phyloP scores from a whole-genome alignment of 2,888 invertebrate genomes.

The Ctena decussata region DNA sequence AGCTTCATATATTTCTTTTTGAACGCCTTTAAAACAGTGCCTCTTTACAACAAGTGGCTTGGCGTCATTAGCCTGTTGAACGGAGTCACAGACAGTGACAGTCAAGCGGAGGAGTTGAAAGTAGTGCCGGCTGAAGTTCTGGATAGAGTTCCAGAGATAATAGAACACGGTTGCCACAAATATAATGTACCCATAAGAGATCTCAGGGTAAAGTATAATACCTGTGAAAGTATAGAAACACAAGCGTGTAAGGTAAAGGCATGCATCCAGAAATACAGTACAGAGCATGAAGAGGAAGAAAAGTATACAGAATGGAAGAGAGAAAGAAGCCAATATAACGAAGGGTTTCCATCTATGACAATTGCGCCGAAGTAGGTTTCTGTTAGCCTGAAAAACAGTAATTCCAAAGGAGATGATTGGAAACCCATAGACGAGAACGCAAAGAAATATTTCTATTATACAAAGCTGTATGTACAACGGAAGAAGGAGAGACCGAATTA shows the following conservation, averaged over 20 bases:
- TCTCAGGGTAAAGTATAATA: not conserved
- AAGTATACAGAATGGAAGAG: not conserved
- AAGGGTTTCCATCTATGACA: too few relatives aligned
- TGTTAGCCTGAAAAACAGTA: not conserved
- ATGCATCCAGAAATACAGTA: not conserved
- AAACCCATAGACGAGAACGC: not conserved
- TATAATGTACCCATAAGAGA: not conserved
- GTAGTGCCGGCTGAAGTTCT: not conserved
- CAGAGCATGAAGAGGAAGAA: not conserved
- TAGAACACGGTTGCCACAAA: not conserved
- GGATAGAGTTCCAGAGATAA: not conserved
- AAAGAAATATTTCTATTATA: not conserved
- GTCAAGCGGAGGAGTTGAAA: not conserved
- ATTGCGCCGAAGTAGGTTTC: not conserved
- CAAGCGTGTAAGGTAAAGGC: not conserved
- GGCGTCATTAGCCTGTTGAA: not conserved
- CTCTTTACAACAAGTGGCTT: not conserved
- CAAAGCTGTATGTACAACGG: slow-evolving; percentile 9
- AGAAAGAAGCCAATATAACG: too few relatives aligned
- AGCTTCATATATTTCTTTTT: not conserved
- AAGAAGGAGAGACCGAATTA: slow-evolving; percentile 36
- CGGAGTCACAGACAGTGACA: not conserved
- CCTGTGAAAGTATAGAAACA: not conserved
- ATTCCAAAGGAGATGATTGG: not conserved
- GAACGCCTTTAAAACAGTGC: not conserved